Base-by-base conservation (phyloP, 1,140 invertebrate genomes). In the Hylaeus volcanicus region DNA sequence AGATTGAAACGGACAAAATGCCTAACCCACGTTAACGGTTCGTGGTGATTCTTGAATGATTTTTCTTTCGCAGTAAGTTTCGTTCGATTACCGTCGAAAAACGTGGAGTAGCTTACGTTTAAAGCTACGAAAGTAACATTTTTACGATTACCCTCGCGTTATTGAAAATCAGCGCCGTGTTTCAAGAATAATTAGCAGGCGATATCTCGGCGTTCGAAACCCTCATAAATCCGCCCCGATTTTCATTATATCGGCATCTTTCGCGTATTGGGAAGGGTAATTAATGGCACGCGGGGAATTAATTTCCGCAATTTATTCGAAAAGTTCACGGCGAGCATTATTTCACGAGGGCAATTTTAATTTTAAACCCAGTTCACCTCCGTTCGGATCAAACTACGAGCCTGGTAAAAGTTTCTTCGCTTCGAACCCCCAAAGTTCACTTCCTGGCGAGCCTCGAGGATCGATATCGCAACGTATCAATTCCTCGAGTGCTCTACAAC, bases 391-490 rank as follows among this genome's bases (percentile, higher is more conserved):
- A 11, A 3, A 41, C 37, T 41, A 5, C 63, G 2, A 9, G 14
- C 6, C 37, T 61, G 15, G 56, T 41, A 41, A 61, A 78, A 71
- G 37, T 41, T 43, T 15, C 9, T 11, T 53, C 64, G 15, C 41
- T 48, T 9, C 45, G 14, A 61, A 26, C 26, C 26, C 26, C 8
- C 12, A 56, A 61, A 77, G 75, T 71, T 77, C 37, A 11, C 63
- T 78, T 64, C 48, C 56, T 63, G n/a, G 53, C 41, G 64, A 58
- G 26, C 26, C 26, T 26, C 26, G 26, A 2, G 3, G 51, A 53
- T 72, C 68, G 68, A 78, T 78, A 64, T 72, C n/a, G 58, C 68
- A 43, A 55, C 45, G 2, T 78, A 78, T 72, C 69, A 63, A 72
- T 78, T 45, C 8, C 48, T 5, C 48, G 26, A 26, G 26, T 26